Evolutionary conservation across 35 echinoderm and acorn worm species (phyloP), one percentile per base, ranked within the genome.

Genomic region (Lytechinus variegatus): DNA sequence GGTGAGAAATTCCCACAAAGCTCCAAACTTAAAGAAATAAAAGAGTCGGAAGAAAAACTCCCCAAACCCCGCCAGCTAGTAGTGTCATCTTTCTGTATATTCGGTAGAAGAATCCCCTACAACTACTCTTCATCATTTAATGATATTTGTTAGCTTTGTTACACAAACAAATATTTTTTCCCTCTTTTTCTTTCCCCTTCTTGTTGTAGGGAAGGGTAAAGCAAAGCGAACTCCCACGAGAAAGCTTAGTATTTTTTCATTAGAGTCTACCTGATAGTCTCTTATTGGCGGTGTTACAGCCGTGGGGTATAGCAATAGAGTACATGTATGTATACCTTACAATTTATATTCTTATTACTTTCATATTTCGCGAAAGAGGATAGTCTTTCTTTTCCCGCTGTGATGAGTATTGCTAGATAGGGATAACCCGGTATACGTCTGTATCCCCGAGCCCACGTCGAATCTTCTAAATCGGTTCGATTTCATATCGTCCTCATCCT

Each of bases 121-220:
- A 90, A 90, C 88, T 90, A 90, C 88, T 90, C 88, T 90, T 90
- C 28, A 90, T 90, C 88, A 90, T 90, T 90, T 52, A 90, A 90
- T 90, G 52, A 90, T 90, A 90, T 90, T 90, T 90, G 88, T 90
- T 90, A 90, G 88, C 88, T 90, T 90, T 90, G 88, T 90, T 90
- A 90, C 29, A 21, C 88, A 90, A 90, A 90, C 88, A 90, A 90
- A 90, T 90, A 54, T 52, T 90, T 89, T 90, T 33, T 10, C 29
- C 52, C 10, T 44, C 52, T 44, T 16, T 90, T 90, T 90, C 52
- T 90, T 21, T 90, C 52, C 52, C 88, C 52, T 29, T 90, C 88
- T 90, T 33, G 88, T 90, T 54, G 88, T 51, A 44, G 88, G 52
- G 88, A 10, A 12, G 88, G 29, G 52, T 44, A 90, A 90, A 90